Evolutionary conservation across 2,113 vertebrate species (phyloP), one percentile per base, ranked within the genome.

Genomic region (cat (Felis catus)): DNA sequence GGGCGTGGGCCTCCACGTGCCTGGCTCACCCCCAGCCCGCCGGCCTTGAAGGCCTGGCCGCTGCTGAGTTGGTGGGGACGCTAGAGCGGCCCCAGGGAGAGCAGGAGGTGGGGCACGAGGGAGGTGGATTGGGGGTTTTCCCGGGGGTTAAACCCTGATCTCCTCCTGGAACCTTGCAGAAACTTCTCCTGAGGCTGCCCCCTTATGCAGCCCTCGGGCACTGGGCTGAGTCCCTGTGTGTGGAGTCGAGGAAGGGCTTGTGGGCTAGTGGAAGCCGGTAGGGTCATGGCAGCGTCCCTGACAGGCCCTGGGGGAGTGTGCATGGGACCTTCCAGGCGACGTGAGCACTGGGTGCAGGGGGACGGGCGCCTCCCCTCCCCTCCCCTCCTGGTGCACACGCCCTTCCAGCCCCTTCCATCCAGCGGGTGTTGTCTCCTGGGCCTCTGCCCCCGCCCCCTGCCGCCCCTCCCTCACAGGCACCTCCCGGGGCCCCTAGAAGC

Each of bases 1-100:
- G 23, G 51, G 1, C 1, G 0, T 36, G 3, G 14, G 61, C 89
- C n/a, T 27, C 31, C 74, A 3, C 1, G 0, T 53, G 53, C 53
- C 53, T 13, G 18, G 55, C 89, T 65, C 14, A 5, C 31, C 16
- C 41, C 1, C 25, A 1, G 3, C 8, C 76, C 66, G 0, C n/a
- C 6, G 1, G 36, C 41, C 21, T 53, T 23, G 10, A 55, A 13
- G 73, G 7, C 87, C 16, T 3, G 74, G 36, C 92, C 9, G 3
- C 25, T 0, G 4, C 25, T 31, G 7, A 36, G 84, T 33, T 2
- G 48, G 65, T n/a, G 65, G 48, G n/a, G 48, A 66, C 1, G 0
- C 19, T 29, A 15, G 29, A 5, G 48, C 45, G 45, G 45, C 39
- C 29, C 74, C 19, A 1, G 41, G 70, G 70, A 18, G 27, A 70